These are phyloP conservation scores for Protaetia brevitarsis DNA, from an alignment of 1,140 invertebrate genomes.

Conservation along the genomic window DNA sequence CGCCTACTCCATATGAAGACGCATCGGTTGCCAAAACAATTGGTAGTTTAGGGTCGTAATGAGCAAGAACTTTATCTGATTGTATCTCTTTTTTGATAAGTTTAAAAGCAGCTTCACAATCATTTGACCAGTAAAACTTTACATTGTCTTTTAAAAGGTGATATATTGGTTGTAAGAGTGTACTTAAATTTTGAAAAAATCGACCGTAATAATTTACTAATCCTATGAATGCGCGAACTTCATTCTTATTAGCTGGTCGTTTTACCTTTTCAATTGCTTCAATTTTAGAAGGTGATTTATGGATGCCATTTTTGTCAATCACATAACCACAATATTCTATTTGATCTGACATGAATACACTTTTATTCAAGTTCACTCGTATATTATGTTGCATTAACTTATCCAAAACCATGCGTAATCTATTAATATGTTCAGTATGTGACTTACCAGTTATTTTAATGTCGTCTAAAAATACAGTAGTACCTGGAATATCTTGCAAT, in stretches of 20 bases:
- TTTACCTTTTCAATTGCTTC: constrained; percentile 45
- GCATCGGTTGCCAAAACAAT: too few relatives aligned
- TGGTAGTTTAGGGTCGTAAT: too few relatives aligned
- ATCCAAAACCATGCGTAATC: constrained; percentile 31
- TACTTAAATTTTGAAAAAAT: constrained; percentile 39
- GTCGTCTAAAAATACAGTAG: constrained; percentile 14
- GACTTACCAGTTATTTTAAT: constrained; percentile 21
- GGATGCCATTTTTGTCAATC: constrained; percentile 35
- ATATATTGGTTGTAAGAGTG: constrained; percentile 32
- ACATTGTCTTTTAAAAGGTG: constrained; percentile 34
- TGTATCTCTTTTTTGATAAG: too few relatives aligned
- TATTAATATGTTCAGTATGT: constrained; percentile 24
- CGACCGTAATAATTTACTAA: constrained; percentile 49
- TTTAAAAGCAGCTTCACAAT: constrained; percentile 35
- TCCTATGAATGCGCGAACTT: constrained; percentile 45
- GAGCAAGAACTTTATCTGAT: too few relatives aligned
- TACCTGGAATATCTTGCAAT: neutral
- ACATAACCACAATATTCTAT: constrained; percentile 40
- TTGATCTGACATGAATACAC: constrained; percentile 20
- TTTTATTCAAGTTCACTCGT: constrained; percentile 30
- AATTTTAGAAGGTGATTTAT: constrained; percentile 39
- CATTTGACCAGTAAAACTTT: constrained; percentile 32
- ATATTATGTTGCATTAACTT: constrained; percentile 33
- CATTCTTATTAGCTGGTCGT: constrained; percentile 38
- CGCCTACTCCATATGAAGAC: too few relatives aligned